phyloP scores from a whole-genome alignment of 2,888 invertebrate species.

The Ischnura elegans region DNA sequence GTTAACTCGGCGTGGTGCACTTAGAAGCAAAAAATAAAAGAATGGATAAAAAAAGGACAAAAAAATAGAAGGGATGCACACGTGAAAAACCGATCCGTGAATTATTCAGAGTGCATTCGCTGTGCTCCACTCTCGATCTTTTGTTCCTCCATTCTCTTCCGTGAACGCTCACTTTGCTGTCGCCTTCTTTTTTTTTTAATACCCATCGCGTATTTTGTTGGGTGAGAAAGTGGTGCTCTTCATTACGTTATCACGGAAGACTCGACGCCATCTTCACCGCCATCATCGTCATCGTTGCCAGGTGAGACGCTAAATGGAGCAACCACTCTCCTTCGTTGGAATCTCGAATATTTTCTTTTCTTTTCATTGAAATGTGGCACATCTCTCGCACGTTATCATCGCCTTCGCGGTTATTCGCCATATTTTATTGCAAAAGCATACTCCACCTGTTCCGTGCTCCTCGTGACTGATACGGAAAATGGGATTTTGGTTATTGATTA shows the following conservation, averaged over 20 bases:
- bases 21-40: too few species aligned
- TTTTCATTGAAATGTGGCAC: too few species aligned
- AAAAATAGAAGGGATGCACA: neutral
- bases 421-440: too few species aligned
- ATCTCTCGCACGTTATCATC: too few species aligned
- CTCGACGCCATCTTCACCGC: neutral
- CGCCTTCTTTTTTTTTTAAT: neutral
- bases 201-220: neutral
- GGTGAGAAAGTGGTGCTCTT: slow-evolving; percentile 1
- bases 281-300: neutral
- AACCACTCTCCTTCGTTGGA: neutral
- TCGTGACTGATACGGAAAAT: too few species aligned
- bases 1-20: too few species aligned
- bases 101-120: slow-evolving; percentile 17
- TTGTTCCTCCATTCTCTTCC: neutral
- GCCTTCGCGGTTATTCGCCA: too few species aligned
- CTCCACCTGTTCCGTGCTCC: too few species aligned
- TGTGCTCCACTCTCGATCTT: neutral
- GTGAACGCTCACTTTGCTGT: neutral
- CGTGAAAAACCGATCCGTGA: neutral
- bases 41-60: too few species aligned
- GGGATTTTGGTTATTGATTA: too few species aligned
- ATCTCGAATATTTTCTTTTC: too few species aligned
- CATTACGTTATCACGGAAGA: neutral
- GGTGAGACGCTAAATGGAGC: neutral